phyloP scores from a whole-genome alignment of 2,113 vertebrate species.

The Aramus guarauna region DNA sequence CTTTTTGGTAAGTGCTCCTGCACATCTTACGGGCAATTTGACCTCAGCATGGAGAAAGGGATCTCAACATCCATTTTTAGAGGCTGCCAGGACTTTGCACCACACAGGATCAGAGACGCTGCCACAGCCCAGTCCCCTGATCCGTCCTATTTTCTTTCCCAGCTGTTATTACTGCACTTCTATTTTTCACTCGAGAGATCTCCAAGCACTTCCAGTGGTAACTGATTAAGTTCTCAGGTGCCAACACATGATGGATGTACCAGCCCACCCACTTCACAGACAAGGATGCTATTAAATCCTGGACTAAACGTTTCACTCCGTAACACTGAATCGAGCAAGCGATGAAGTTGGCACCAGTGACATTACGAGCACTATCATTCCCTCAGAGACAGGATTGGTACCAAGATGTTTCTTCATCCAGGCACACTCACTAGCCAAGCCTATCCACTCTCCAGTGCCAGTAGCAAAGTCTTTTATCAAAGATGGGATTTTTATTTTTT shows the following conservation, averaged over 20 bases:
- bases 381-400: neutral
- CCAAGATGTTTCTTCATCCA: neutral
- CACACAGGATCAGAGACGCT: accelerated
- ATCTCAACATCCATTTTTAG: neutral
- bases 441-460: neutral
- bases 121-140: neutral
- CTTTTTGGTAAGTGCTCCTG: neutral
- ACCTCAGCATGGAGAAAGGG: neutral
- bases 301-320: accelerated
- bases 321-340: neutral
- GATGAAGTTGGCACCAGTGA: accelerated
- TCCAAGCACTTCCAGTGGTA: accelerated
- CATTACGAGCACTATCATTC: accelerated
- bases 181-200: neutral
- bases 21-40: accelerated
- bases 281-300: neutral
- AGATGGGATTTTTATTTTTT: accelerated
- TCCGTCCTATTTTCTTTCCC: neutral
- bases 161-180: neutral
- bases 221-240: neutral
- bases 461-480: neutral
- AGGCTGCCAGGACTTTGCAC: neutral
- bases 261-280: no score
- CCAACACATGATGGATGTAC: accelerated
- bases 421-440: neutral